These are phyloP conservation scores for Dynastes tityus DNA, from an alignment of 2,888 invertebrate species.

Conservation along the genomic window DNA sequence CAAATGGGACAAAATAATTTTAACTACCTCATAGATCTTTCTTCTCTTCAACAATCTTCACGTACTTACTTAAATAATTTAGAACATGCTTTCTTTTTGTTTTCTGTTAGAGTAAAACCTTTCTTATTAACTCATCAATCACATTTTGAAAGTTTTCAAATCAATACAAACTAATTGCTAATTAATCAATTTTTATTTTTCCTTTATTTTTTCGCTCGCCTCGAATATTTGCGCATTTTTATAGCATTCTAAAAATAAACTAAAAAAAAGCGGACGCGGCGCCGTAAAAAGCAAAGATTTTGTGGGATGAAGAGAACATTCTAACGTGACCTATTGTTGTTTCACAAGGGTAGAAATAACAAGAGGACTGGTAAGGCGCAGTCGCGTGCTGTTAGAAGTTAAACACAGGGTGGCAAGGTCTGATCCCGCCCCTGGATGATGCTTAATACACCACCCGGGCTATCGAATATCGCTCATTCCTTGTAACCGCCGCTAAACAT, in stretches of 20 bases:
- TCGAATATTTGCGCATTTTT: conserved; percentile 17
- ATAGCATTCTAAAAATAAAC: conserved; percentile 37
- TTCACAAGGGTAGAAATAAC: conserved; percentile 54
- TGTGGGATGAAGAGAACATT: conserved; percentile 54
- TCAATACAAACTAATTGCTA: no score
- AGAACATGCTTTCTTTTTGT: no score
- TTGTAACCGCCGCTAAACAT: conserved; percentile 60
- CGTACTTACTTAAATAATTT: no score
- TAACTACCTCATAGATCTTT: no score
- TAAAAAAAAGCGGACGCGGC: conserved; percentile 36
- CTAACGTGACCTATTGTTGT: conserved; percentile 55
- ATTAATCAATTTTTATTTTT: no score
- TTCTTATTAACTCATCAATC: no score
- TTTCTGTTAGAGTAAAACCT: no score
- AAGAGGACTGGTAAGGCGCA: conserved; percentile 61
- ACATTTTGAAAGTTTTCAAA: no score
- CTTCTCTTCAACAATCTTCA: no score
- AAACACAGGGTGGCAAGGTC: conserved; percentile 70
- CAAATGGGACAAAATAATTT: no score
- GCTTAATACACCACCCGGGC: conserved; percentile 59
- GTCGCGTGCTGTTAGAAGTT: conserved; percentile 69
- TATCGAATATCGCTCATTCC: conserved; percentile 62
- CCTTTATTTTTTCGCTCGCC: no score
- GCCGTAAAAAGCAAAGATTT: conserved; percentile 46
- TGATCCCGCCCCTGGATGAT: conserved; percentile 69